Evolutionary conservation across 2,888 invertebrate species (phyloP), one percentile per base, ranked within the genome.

Genomic region (Sussaba pulchella): DNA sequence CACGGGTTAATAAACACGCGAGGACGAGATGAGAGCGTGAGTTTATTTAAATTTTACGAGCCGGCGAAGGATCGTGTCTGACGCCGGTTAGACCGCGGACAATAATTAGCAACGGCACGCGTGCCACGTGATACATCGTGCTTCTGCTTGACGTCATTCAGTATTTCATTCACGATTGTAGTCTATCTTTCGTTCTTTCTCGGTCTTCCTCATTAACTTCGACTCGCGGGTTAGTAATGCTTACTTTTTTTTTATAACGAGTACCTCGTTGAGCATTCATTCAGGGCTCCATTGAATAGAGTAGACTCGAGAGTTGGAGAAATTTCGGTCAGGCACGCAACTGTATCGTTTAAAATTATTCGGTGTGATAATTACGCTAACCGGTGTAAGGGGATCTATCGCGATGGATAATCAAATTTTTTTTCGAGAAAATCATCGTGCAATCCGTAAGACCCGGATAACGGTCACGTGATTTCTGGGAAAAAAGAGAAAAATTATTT

Each of bases 1-100:
- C 61, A 66, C 78, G 70, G 80, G 78, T 81, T 79, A 83, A 83
- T 84, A 84, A 83, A 83, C 72, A 74, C 72, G 82, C 76, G 82
- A 82, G 77, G 74, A 63, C 73, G 78, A 73, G 73, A 41, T 59
- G 24, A 64, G 79, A 61, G 78, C 59, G 82, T 81, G 78, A 83
- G 82, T 83, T 83, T 84, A 84, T 84, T 84, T 83, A 83, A 84
- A 84, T 84, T 84, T 84, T 82, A 84, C 84, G 84, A 84, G 84
- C 79, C 74, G 82, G 80, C 82, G 78, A 77, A 59, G 82, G 63
- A 82, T 74, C 77, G 77, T 80, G 80, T 80, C 73, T 69, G 80
- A 73, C 57, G 78, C 70, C 77, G 80, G 80, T 78, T 81, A 76
- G 81, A 78, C 80, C 75, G 41, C 80, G 70, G 82, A 84, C 82